Percentiles rank a stretch among this genome's conserved stretches.
Conservation (phyloP, 92 coral and sea anemone species). For the Epizoanthus rinbou region DNA sequence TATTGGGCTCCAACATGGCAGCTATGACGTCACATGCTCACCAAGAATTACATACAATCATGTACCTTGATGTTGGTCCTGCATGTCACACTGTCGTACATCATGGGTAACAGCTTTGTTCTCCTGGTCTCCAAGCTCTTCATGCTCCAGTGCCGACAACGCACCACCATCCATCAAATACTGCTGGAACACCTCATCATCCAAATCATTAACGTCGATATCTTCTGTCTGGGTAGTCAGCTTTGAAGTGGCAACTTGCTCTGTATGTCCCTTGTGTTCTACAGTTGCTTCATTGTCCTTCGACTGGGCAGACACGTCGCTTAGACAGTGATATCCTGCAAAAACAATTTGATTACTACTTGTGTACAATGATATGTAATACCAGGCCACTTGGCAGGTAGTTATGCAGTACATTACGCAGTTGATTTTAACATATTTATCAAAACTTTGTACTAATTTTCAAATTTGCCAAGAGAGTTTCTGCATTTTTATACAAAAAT, state of each 20-base stretch:
- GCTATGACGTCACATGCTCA: too few species aligned
- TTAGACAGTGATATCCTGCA: conserved; percentile 22
- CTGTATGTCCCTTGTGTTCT: background rate
- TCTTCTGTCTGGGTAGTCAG: background rate
- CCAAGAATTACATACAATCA: too few species aligned
- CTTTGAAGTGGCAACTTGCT: conserved; percentile 6
- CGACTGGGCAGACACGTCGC: background rate
- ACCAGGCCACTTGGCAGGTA: background rate
- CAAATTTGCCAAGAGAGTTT: too few species aligned
- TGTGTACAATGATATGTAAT: too few species aligned
- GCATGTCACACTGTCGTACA: background rate
- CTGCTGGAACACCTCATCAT: conserved; percentile 42
- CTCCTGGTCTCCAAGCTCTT: background rate
- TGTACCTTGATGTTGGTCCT: conserved; percentile 28
- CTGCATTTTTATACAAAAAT: too few species aligned
- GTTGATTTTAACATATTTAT: too few species aligned
- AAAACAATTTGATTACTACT: background rate
- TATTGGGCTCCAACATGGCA: too few species aligned
- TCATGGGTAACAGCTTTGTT: background rate
- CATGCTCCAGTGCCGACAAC: conserved; percentile 1
- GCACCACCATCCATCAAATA: conserved; percentile 16
- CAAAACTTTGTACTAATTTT: too few species aligned
- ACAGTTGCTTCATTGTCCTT: background rate
- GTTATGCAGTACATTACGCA: too few species aligned
- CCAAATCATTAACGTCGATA: background rate